A percentile compares a stretch with the other conserved stretches of the same genome.
Evolutionary conservation across 2,888 invertebrate species (phyloP).

Genomic region (Tiliacea citrago): DNA sequence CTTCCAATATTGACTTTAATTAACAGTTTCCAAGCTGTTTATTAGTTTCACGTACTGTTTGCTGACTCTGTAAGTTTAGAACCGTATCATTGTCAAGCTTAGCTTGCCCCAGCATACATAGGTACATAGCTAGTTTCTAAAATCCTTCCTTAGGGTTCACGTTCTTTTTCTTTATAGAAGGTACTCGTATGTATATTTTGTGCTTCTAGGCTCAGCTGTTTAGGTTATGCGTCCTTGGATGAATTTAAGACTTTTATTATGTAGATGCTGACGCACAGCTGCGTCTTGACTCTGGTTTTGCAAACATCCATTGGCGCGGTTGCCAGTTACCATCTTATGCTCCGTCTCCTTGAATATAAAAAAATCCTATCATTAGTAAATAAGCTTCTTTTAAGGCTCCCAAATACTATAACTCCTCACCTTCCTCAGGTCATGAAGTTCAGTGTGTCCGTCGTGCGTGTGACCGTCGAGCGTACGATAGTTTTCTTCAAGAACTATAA

Average conservation of each 20-base stretch:
- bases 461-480: slow-evolving; percentile 97
- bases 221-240: too few relatives aligned
- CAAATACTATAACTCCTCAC: not conserved
- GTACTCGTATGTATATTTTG: too few relatives aligned
- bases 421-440: slow-evolving; percentile 98
- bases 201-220: not conserved
- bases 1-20: too few relatives aligned
- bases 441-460: slow-evolving; percentile 99
- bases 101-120: too few relatives aligned
- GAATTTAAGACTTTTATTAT: too few relatives aligned
- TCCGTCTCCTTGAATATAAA: not conserved
- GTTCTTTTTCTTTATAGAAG: not conserved
- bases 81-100: too few relatives aligned
- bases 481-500: too few relatives aligned
- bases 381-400: not conserved
- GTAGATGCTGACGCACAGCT: not conserved
- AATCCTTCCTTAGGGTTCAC: not conserved
- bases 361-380: not conserved
- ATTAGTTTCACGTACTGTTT: too few relatives aligned
- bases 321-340: not conserved
- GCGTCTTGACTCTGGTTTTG: not conserved
- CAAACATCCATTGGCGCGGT: not conserved
- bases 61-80: too few relatives aligned
- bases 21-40: too few relatives aligned
- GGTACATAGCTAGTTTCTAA: too few relatives aligned